Conservation (phyloP, 1,140 invertebrate genomes). For the Magallana angulata region DNA sequence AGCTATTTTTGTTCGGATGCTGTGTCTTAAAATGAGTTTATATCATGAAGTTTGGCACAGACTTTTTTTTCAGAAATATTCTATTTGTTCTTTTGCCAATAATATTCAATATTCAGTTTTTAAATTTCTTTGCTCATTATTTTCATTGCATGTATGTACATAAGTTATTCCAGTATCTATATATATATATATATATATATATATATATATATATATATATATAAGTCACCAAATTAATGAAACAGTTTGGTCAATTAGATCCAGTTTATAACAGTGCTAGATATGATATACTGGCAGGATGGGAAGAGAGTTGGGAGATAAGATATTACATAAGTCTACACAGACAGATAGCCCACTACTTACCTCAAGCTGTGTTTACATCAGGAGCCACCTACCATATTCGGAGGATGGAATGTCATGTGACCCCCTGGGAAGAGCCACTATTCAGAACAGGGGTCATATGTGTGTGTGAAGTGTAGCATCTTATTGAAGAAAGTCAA, state of each 20-base stretch:
- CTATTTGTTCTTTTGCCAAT: neutral
- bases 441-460: neutral
- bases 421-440: slow-evolving; percentile 7
- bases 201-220: no score
- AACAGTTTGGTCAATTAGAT: no score
- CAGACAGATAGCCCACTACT: neutral
- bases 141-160: no score
- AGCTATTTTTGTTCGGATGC: neutral
- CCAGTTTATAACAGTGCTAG: no score
- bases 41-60: slow-evolving; percentile 24
- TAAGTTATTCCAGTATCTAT: no score
- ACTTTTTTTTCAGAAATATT: neutral
- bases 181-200: no score
- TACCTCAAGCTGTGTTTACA: slow-evolving; percentile 18
- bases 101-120: no score
- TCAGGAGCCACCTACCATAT: slow-evolving; percentile 18
- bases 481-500: no score
- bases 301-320: neutral
- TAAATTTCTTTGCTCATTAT: no score
- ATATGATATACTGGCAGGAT: neutral
- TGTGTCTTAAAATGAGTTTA: neutral
- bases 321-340: slow-evolving; percentile 2
- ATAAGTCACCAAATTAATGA: no score
- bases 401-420: slow-evolving; percentile 31
- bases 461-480: no score